A percentile compares a stretch with the other conserved stretches of the same genome.
phyloP scores from a whole-genome alignment of 64 coral and sea anemone species.

The Acropora tenuis region DNA sequence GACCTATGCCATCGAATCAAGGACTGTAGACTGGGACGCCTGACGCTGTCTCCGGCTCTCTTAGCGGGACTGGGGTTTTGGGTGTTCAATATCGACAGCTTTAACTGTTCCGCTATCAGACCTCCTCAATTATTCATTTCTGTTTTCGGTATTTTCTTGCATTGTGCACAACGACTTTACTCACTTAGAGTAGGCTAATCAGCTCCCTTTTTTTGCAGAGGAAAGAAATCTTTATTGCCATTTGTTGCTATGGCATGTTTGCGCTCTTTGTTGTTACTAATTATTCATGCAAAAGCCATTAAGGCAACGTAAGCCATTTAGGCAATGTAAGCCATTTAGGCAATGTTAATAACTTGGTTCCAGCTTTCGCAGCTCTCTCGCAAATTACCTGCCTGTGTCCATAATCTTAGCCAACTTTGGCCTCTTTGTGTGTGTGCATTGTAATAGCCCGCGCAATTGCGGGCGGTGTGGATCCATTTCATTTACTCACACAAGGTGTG shows the following conservation, averaged over 20 bases:
- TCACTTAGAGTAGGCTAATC: background rate
- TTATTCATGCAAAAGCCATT: no score
- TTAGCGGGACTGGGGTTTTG: background rate
- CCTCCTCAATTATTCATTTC: background rate
- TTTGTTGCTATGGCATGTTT: background rate
- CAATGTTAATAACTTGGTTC: no score
- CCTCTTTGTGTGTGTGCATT: background rate
- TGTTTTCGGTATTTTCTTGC: no score
- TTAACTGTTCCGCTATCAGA: slow-evolving; percentile 3
- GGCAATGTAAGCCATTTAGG: no score
- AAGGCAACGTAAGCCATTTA: no score
- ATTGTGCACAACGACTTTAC: no score
- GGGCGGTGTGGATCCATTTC: no score
- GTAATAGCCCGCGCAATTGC: no score
- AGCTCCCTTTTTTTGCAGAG: no score
- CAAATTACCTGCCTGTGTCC: no score
- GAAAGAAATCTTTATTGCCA: background rate
- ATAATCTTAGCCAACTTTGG: background rate
- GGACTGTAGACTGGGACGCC: background rate
- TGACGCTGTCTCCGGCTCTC: background rate
- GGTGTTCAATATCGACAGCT: slow-evolving; percentile 4
- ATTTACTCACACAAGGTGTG: no score
- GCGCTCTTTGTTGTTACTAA: background rate
- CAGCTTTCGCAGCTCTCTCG: no score
- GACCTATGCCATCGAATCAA: background rate